Evolutionary conservation across 2,113 vertebrate genomes (phyloP).

Genomic region (Peromyscus maniculatus): DNA sequence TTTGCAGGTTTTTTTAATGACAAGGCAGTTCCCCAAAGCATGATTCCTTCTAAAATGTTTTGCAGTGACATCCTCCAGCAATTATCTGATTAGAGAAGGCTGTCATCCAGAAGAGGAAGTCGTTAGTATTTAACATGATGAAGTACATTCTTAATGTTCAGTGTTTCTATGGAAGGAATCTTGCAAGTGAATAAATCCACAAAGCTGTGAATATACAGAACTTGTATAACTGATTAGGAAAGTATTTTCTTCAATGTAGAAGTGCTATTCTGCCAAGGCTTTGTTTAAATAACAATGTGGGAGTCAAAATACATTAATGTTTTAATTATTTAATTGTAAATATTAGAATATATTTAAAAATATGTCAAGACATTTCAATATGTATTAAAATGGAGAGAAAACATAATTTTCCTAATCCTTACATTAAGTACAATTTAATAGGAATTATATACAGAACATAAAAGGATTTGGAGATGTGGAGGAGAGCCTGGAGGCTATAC

Average conservation of each 20-base stretch:
- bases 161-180: neutral
- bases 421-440: neutral
- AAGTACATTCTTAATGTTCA: slow-evolving; percentile 39
- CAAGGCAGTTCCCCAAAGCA: too few species aligned
- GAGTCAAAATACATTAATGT: neutral
- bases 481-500: neutral
- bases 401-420: neutral
- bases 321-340: neutral
- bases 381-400: neutral
- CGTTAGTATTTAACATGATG: slow-evolving; percentile 65
- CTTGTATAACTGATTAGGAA: neutral
- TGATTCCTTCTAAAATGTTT: too few species aligned
- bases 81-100: slow-evolving; percentile 80
- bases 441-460: neutral
- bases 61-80: slow-evolving; percentile 69
- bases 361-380: neutral
- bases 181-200: slow-evolving; percentile 35
- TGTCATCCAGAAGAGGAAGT: slow-evolving; percentile 76
- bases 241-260: slow-evolving; percentile 21
- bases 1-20: neutral
- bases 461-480: neutral
- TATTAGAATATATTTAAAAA: neutral
- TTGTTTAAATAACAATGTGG: slow-evolving; percentile 9
- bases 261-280: neutral
- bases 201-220: neutral